Conservation (phyloP, 2,797 vertebrate genomes). For the Oceanodroma leucorhoa region DNA sequence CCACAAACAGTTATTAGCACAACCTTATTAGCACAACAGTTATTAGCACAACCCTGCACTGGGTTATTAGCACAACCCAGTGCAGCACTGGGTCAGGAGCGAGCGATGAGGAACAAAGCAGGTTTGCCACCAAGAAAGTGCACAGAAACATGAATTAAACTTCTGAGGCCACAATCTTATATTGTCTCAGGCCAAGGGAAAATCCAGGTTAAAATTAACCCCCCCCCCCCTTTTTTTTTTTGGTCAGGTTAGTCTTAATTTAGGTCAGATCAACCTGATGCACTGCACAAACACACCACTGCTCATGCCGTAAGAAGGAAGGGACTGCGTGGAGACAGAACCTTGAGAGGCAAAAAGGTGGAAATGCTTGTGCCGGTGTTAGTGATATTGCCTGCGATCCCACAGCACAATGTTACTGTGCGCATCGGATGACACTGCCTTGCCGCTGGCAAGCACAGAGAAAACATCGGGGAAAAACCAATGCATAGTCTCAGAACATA, state of each 20-base stretch:
- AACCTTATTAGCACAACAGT: background rate
- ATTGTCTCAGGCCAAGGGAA: background rate
- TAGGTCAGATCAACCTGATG: background rate
- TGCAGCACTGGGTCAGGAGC: background rate
- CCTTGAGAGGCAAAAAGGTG: background rate
- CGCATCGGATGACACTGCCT: fast-evolving
- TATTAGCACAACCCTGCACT: background rate
- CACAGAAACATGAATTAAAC: background rate
- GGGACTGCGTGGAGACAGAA: background rate
- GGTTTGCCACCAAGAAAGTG: background rate
- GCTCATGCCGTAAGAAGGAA: fast-evolving
- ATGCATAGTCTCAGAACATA: background rate
- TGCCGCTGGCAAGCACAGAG: background rate
- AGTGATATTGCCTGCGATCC: background rate
- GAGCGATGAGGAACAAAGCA: background rate
- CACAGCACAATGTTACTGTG: fast-evolving
- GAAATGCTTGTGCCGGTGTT: fast-evolving
- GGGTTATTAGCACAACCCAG: no score
- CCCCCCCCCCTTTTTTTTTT: background rate
- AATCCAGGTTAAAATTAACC: background rate
- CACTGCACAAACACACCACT: background rate
- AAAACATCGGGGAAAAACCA: background rate
- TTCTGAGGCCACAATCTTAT: background rate
- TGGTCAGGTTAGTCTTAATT: background rate
- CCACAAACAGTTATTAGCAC: background rate